Evolutionary conservation across 2,113 vertebrate species (phyloP).

Genomic region (Plecturocebus donacophilus): DNA sequence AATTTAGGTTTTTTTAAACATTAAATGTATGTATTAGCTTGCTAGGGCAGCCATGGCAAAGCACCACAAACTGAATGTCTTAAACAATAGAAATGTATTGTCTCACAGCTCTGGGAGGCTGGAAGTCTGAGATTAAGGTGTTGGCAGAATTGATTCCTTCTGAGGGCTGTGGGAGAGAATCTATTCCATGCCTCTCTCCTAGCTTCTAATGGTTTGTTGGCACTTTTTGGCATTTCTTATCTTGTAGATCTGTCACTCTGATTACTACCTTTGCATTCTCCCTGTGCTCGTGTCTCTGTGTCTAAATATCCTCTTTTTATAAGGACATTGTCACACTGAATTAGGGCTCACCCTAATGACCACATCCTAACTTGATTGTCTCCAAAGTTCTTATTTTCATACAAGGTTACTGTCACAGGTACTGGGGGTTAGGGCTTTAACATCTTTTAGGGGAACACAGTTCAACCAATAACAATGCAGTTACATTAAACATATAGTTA

Average conservation of each 20-base stretch:
- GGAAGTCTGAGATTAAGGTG: neutral
- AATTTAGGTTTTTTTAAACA: neutral
- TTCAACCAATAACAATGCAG: neutral
- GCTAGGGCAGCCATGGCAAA: neutral
- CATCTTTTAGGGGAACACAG: neutral
- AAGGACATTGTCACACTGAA: neutral
- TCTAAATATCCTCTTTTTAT: neutral
- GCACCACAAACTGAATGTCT: neutral
- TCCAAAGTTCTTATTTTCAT: neutral
- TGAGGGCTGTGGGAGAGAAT: neutral
- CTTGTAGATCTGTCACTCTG: rapidly evolving
- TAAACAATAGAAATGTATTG: neutral
- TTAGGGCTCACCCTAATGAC: neutral
- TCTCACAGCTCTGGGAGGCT: neutral
- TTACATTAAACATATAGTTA: neutral
- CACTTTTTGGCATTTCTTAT: neutral
- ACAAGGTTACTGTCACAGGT: neutral
- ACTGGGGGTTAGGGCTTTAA: neutral
- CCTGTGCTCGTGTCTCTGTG: neutral
- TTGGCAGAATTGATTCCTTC: neutral
- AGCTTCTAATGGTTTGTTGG: neutral
- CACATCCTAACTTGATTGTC: neutral
- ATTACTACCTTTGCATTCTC: neutral
- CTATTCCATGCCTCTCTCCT: neutral
- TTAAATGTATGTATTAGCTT: neutral